Evolutionary conservation across 2,888 invertebrate genomes (phyloP).

Genomic region (Adela reaumurella): DNA sequence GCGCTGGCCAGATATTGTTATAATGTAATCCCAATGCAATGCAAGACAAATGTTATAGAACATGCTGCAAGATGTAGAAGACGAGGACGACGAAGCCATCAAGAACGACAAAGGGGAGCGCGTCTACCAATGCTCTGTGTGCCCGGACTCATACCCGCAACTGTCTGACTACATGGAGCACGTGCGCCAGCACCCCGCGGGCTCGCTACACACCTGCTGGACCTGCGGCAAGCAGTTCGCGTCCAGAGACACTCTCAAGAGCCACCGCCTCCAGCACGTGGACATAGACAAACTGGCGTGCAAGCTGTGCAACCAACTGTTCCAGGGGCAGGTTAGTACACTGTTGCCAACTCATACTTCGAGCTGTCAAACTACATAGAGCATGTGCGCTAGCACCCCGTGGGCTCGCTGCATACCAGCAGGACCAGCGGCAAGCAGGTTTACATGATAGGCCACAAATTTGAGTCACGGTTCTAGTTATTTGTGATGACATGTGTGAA

Average conservation of each 20-base stretch:
- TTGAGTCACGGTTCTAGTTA: too few relatives aligned
- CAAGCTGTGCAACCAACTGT: conserved; percentile 22
- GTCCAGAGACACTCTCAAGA: conserved; percentile 19
- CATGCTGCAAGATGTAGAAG: conserved; percentile 16
- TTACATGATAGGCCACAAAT: too few relatives aligned
- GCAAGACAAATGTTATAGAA: too few relatives aligned
- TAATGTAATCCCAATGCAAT: too few relatives aligned
- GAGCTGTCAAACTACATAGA: too few relatives aligned
- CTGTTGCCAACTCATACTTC: too few relatives aligned
- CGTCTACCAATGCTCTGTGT: conserved; percentile 42
- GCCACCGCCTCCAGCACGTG: conserved; percentile 13
- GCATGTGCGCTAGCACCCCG: conserved; percentile 18
- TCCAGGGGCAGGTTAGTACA: conserved; percentile 19
- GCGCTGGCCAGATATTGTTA: too few relatives aligned
- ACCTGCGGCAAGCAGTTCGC: conserved; percentile 38
- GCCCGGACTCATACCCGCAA: conserved; percentile 33
- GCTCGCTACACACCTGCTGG: conserved; percentile 39
- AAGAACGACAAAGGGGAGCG: conserved; percentile 31
- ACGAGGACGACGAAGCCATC: conserved; percentile 27
- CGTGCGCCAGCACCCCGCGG: conserved; percentile 21
- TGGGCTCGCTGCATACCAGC: conserved; percentile 31
- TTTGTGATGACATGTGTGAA: too few relatives aligned
- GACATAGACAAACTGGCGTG: conserved; percentile 15
- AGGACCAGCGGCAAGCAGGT: conserved; percentile 45
- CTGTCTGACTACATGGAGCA: conserved; percentile 31